These are phyloP conservation scores for Fukomys damarensis DNA, from an alignment of 2,113 vertebrate species.

Conservation along the genomic window DNA sequence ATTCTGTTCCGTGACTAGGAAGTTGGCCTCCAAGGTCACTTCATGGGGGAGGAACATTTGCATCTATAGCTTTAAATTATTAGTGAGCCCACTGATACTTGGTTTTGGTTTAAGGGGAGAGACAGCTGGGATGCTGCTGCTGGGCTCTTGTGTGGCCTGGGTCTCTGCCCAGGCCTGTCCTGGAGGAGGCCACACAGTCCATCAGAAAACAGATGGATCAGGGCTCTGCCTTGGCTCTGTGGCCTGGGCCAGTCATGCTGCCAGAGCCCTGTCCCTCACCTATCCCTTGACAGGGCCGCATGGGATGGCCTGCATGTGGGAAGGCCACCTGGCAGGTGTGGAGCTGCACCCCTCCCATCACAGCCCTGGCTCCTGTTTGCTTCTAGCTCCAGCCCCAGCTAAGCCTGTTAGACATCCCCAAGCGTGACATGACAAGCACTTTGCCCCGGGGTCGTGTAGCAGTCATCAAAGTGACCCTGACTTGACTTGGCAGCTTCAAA, in stretches of 20 bases:
- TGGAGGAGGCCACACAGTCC: rapidly evolving
- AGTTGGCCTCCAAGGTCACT: not conserved
- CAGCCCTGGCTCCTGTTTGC: not conserved
- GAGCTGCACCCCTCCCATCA: not conserved
- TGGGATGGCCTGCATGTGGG: rapidly evolving
- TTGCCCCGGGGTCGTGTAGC: not conserved
- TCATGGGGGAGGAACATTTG: not conserved
- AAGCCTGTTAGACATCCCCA: not conserved
- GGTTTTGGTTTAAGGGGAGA: not conserved
- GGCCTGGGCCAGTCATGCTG: not conserved
- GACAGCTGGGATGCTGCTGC: not conserved
- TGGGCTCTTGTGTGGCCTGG: not conserved
- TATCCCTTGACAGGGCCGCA: not conserved
- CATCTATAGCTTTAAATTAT: not conserved
- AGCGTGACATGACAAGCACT: not conserved
- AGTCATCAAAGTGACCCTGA: conserved; percentile 37
- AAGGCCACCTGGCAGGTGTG: not conserved
- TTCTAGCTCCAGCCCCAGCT: not conserved
- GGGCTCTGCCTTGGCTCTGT: not conserved
- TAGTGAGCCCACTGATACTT: not conserved
- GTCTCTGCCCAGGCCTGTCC: not conserved
- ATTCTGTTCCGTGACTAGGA: not conserved
- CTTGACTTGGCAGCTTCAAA: conserved; percentile 56
- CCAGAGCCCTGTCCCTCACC: not conserved
- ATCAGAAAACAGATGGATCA: not conserved